Percentiles rank a stretch among this genome's conserved stretches.
These are phyloP conservation scores for Malthinus seriepunctatus DNA, from an alignment of 2,888 invertebrate genomes.

Conservation along the genomic window DNA sequence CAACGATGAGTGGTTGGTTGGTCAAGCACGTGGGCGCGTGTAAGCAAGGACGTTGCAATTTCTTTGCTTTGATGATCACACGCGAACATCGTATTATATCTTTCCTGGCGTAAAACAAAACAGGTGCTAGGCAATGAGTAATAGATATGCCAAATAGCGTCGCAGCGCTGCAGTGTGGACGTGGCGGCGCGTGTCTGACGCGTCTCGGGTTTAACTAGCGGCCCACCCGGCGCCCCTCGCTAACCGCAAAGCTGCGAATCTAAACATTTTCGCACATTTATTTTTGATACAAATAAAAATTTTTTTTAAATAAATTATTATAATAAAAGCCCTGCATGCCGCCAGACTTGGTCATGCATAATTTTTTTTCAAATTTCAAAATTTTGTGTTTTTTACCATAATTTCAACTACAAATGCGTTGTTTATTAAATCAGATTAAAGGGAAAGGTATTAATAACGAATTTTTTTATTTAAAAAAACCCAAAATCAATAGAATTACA, in stretches of 20 bases:
- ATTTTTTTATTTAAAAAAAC: too few species aligned
- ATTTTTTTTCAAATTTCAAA: neutral
- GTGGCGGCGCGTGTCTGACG: slow-evolving; percentile 56
- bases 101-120: slow-evolving; percentile 37
- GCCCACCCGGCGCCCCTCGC: slow-evolving; percentile 43
- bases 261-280: slow-evolving; percentile 39
- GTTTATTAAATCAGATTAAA: too few species aligned
- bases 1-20: slow-evolving; percentile 24
- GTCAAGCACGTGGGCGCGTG: slow-evolving; percentile 29
- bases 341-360: too few species aligned
- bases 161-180: slow-evolving; percentile 46
- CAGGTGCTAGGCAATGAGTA: slow-evolving; percentile 48
- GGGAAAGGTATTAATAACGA: too few species aligned
- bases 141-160: slow-evolving; percentile 47
- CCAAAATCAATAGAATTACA: neutral
- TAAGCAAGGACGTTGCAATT: slow-evolving; percentile 22
- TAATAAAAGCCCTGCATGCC: too few species aligned
- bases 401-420: neutral
- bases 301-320: neutral
- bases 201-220: slow-evolving; percentile 56
- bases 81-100: slow-evolving; percentile 38
- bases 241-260: slow-evolving; percentile 43
- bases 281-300: neutral
- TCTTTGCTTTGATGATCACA: slow-evolving; percentile 18
- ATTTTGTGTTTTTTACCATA: neutral